phyloP scores from a whole-genome alignment of 2,113 vertebrate genomes.

The Chaetops frenatus region DNA sequence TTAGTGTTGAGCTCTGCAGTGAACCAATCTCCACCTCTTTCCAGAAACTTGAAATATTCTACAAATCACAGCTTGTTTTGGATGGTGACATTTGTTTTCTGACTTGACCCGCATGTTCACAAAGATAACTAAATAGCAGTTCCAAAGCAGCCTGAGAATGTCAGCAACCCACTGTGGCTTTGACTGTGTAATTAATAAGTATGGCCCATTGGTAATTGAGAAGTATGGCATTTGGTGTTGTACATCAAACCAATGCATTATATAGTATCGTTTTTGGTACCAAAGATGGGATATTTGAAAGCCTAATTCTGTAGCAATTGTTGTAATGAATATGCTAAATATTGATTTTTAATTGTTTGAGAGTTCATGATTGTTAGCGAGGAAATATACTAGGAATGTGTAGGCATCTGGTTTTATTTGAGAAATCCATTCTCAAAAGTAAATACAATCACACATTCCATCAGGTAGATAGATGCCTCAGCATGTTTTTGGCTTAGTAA shows the following conservation, averaged over 20 bases:
- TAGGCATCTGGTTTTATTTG: not conserved
- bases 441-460: not conserved
- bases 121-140: not conserved
- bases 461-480: not conserved
- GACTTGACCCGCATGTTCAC: not conserved
- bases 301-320: conserved; percentile 28
- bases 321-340: conserved; percentile 22
- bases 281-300: conserved; percentile 15
- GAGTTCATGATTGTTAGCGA: not conserved
- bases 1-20: not conserved
- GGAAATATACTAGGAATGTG: conserved; percentile 10
- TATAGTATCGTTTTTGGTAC: not conserved
- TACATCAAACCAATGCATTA: not conserved
- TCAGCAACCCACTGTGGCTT: not conserved
- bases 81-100: not conserved
- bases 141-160: not conserved
- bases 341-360: not conserved
- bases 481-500: not conserved
- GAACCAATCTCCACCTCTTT: not conserved
- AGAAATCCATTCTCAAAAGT: not conserved
- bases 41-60: not conserved
- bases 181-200: not conserved
- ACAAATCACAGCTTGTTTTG: not conserved
- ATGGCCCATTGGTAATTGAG: not conserved
- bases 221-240: not conserved